Evolutionary conservation across 2,888 invertebrate genomes (phyloP).

Genomic region (Drosophila hawaiiensis): DNA sequence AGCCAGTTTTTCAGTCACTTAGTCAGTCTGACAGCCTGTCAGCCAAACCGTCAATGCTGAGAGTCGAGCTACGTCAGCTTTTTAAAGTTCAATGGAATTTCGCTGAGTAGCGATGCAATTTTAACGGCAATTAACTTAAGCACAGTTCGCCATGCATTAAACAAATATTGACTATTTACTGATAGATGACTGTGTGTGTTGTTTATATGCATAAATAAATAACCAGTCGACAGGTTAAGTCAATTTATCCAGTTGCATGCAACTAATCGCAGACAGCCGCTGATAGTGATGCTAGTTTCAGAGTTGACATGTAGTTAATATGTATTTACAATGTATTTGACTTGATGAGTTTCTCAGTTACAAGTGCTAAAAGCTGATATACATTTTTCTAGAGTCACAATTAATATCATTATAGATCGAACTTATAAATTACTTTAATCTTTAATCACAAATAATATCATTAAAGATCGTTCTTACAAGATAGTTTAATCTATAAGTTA

Average conservation of each 20-base stretch:
- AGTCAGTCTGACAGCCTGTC: slow-evolving; percentile 22
- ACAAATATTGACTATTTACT: slow-evolving; percentile 23
- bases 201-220: background rate
- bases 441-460: slow-evolving; percentile 33
- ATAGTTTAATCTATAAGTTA: slow-evolving; percentile 14
- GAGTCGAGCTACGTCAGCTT: slow-evolving; percentile 63
- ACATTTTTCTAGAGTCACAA: slow-evolving; percentile 29
- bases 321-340: slow-evolving; percentile 51
- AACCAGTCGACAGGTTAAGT: slow-evolving; percentile 41
- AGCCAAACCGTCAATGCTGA: slow-evolving; percentile 16
- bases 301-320: slow-evolving; percentile 10
- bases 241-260: slow-evolving; percentile 56
- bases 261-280: slow-evolving; percentile 44
- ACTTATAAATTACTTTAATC: slow-evolving; percentile 31
- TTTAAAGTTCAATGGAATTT: slow-evolving; percentile 66
- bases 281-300: slow-evolving; percentile 28
- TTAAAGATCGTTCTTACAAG: slow-evolving; percentile 37
- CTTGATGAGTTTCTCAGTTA: slow-evolving; percentile 48
- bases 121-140: slow-evolving; percentile 46
- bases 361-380: slow-evolving; percentile 55
- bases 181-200: slow-evolving; percentile 1
- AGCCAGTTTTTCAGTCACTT: slow-evolving; percentile 13
- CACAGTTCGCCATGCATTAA: slow-evolving; percentile 41
- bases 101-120: slow-evolving; percentile 22
- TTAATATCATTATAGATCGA: slow-evolving; percentile 13